phyloP scores from a whole-genome alignment of 64 coral and sea anemone species.

The Montipora efflorescens region DNA sequence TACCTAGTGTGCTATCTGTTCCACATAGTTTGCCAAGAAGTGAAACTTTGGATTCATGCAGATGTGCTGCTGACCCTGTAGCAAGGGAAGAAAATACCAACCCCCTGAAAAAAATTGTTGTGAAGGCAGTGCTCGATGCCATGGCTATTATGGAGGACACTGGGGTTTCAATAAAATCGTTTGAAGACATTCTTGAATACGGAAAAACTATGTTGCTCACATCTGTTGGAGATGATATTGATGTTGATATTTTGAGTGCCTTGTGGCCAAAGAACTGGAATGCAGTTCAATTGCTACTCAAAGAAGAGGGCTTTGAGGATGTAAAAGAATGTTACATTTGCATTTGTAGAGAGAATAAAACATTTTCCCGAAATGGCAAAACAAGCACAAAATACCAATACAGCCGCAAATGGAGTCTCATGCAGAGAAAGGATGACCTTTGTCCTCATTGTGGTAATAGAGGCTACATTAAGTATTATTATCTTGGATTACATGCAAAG shows the following conservation, averaged over 20 bases:
- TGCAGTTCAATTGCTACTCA: constrained; percentile 44
- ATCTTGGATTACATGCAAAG: constrained; percentile 65
- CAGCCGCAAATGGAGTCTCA: constrained; percentile 63
- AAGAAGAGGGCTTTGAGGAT: constrained; percentile 47
- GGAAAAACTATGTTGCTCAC: constrained; percentile 59
- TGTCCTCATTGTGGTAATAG: constrained; percentile 62
- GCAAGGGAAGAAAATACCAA: not conserved
- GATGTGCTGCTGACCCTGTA: too few relatives aligned
- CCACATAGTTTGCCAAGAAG: too few relatives aligned
- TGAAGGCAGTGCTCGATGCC: constrained; percentile 70
- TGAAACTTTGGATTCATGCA: too few relatives aligned
- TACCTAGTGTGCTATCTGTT: not conserved
- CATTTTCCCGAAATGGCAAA: constrained; percentile 37
- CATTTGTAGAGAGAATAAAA: constrained; percentile 66
- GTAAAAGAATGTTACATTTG: constrained; percentile 63
- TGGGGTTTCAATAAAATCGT: constrained; percentile 62
- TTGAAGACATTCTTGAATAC: constrained; percentile 69
- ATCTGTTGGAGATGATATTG: constrained; percentile 29
- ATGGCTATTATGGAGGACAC: constrained; percentile 62
- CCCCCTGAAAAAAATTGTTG: constrained; percentile 54
- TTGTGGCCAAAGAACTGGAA: constrained; percentile 62
- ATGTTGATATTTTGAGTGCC: constrained; percentile 44
- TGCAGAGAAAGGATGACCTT: constrained; percentile 40
- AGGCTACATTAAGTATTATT: constrained; percentile 59
- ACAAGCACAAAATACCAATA: constrained; percentile 49